A percentile compares a stretch with the other conserved stretches of the same genome.
Conservation (phyloP, 2,113 vertebrate species). For the Patagioenas fasciata region DNA sequence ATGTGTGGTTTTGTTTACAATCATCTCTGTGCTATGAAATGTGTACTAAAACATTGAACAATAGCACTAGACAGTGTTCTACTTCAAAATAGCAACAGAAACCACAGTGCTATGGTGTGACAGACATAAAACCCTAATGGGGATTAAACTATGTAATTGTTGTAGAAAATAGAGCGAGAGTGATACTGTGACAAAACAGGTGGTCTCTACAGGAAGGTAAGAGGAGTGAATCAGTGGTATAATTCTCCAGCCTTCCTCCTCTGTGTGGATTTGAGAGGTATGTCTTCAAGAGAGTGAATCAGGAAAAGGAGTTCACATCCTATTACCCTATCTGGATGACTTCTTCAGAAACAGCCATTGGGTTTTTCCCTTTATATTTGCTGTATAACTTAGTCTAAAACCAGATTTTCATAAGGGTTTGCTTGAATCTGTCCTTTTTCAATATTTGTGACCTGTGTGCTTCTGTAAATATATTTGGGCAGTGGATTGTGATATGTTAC, state of each 20-base stretch:
- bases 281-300: neutral
- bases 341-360: neutral
- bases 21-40: neutral
- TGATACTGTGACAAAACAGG: neutral
- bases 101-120: neutral
- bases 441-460: neutral
- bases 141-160: neutral
- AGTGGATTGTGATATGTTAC: neutral
- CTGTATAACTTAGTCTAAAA: neutral
- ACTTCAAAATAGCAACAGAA: neutral
- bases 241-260: neutral
- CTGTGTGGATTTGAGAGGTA: neutral
- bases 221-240: neutral
- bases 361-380: neutral
- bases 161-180: neutral
- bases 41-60: slow-evolving; percentile 4
- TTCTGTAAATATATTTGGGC: neutral
- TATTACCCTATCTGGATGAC: neutral
- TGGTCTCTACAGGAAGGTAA: neutral
- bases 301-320: neutral
- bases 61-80: neutral
- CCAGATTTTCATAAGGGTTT: neutral
- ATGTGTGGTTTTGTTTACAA: slow-evolving; percentile 5
- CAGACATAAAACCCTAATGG: neutral
- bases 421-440: neutral